Percentiles rank a stretch among this genome's conserved stretches.
Conservation (phyloP, 2,888 invertebrate species). For the Amorpha juglandis region DNA sequence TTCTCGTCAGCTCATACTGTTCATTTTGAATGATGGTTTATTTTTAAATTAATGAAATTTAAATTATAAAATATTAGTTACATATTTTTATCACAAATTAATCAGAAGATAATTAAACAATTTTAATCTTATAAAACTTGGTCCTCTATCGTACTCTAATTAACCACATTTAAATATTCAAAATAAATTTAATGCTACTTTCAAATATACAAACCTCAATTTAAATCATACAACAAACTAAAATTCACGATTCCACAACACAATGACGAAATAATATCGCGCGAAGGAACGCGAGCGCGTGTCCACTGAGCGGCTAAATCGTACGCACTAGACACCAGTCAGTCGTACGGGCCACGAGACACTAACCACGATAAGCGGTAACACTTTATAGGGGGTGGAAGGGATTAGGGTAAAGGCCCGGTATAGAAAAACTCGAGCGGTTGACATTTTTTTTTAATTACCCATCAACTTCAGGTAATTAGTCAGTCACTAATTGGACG, state of each 20-base stretch:
- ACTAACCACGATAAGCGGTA: background rate
- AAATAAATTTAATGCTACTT: background rate
- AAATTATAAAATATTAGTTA: too few relatives aligned
- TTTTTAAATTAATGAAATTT: too few relatives aligned
- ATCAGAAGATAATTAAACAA: too few relatives aligned
- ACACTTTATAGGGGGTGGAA: background rate
- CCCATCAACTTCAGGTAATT: too few relatives aligned
- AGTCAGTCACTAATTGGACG: too few relatives aligned
- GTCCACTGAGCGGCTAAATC: background rate
- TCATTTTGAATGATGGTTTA: background rate
- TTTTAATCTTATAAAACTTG: too few relatives aligned
- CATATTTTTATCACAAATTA: too few relatives aligned
- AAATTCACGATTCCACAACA: background rate
- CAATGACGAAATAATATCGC: background rate
- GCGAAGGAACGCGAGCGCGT: conserved; percentile 4
- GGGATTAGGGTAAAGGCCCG: background rate
- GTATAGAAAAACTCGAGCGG: background rate
- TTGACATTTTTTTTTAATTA: too few relatives aligned
- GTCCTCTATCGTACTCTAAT: background rate
- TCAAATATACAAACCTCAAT: conserved; percentile 3
- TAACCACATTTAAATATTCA: background rate
- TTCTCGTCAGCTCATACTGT: background rate
- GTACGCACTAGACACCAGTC: background rate
- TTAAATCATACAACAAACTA: background rate
- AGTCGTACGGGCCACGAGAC: background rate